Conservation (phyloP, 2,113 vertebrate species). For the Trinectes maculatus region DNA sequence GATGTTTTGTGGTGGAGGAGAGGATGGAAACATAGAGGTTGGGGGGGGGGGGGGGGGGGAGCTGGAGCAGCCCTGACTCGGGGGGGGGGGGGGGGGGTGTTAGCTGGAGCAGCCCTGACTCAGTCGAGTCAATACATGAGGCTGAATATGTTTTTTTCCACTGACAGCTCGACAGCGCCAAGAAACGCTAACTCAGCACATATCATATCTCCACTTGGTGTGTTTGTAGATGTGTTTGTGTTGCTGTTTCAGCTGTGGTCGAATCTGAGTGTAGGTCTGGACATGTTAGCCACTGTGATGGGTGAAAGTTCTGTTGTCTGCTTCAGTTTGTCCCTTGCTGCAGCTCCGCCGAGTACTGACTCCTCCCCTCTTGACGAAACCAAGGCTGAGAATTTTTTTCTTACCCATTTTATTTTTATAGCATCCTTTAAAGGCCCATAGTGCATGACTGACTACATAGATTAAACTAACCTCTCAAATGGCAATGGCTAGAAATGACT, state of each 20-base stretch:
- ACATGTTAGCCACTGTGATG: background rate
- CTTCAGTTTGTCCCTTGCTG: background rate
- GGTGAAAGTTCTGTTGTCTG: background rate
- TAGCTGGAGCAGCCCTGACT: too few relatives aligned
- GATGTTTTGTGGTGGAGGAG: too few relatives aligned
- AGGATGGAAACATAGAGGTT: constrained; percentile 13
- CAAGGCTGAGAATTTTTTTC: background rate
- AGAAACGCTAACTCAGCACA: constrained; percentile 51
- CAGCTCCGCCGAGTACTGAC: background rate
- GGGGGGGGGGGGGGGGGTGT: too few relatives aligned
- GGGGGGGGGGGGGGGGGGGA: too few relatives aligned
- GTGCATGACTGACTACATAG: background rate
- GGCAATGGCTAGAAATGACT: background rate
- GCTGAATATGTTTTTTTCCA: too few relatives aligned
- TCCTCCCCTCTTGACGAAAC: too few relatives aligned
- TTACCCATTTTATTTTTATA: background rate
- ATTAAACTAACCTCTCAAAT: background rate
- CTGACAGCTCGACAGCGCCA: constrained; percentile 49
- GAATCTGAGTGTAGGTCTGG: background rate
- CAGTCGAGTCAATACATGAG: too few relatives aligned
- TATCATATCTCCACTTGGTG: background rate
- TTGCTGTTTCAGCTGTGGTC: constrained; percentile 12
- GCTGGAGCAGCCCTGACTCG: too few relatives aligned
- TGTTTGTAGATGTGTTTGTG: constrained; percentile 39
- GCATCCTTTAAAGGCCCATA: background rate